These are phyloP conservation scores for Bos javanicus DNA, from an alignment of 2,113 vertebrate species.

Conservation along the genomic window DNA sequence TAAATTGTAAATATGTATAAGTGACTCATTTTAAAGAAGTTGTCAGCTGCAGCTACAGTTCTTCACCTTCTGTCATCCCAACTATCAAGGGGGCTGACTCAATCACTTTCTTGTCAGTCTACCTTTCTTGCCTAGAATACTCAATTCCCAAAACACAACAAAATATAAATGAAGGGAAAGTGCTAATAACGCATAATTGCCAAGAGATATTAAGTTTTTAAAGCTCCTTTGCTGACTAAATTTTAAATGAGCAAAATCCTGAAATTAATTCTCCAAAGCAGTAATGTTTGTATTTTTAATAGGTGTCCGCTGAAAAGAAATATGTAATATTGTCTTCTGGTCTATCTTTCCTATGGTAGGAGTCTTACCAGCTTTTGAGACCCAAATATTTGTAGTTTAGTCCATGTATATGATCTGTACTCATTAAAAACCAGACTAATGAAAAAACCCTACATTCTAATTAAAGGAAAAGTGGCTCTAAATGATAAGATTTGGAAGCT, in stretches of 20 bases:
- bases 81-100: slow-evolving; percentile 81
- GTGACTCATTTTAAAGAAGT: slow-evolving; percentile 82
- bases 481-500: not conserved
- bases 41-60: slow-evolving; percentile 76
- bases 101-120: slow-evolving; percentile 81
- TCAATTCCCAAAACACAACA: slow-evolving; percentile 84
- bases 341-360: slow-evolving; percentile 46
- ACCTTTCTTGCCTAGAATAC: slow-evolving; percentile 81
- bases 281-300: slow-evolving; percentile 71
- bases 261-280: slow-evolving; percentile 76
- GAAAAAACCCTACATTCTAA: not conserved
- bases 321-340: slow-evolving; percentile 56
- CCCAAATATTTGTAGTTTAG: not conserved
- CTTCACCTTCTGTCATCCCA: slow-evolving; percentile 81
- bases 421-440: not conserved
- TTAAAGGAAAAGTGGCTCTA: not conserved
- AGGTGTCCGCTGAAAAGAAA: slow-evolving; percentile 65
- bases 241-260: slow-evolving; percentile 84
- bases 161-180: slow-evolving; percentile 82
- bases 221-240: slow-evolving; percentile 80
- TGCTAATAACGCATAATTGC: slow-evolving; percentile 80
- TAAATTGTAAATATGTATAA: slow-evolving; percentile 86
- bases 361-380: slow-evolving; percentile 25
- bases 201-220: slow-evolving; percentile 80
- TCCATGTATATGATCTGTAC: not conserved